phyloP scores from a whole-genome alignment of 2,113 vertebrate genomes.

The Polypterus bichir region DNA sequence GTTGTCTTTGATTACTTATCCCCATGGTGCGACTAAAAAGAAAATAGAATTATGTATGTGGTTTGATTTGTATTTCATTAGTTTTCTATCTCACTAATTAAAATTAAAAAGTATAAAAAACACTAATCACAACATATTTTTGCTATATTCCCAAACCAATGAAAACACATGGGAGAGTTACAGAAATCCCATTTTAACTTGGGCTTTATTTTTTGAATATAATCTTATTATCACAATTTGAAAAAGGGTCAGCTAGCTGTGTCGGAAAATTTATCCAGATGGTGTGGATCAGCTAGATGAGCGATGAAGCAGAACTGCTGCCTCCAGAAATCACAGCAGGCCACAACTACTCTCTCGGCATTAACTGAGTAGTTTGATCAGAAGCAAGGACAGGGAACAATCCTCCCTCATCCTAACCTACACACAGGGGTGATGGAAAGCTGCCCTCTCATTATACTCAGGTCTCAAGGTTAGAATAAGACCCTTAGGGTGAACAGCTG shows the following conservation, averaged over 20 bases:
- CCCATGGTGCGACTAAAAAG: no score
- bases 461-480: constrained; percentile 84
- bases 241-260: constrained; percentile 44
- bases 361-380: constrained; percentile 26
- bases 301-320: constrained; percentile 49
- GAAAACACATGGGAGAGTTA: constrained; percentile 16
- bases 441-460: constrained; percentile 81
- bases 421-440: constrained; percentile 64
- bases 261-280: constrained; percentile 75
- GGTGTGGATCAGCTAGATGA: constrained; percentile 60
- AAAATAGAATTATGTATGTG: no score
- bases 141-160: no score
- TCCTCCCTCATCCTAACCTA: constrained; percentile 47
- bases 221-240: constrained; percentile 44
- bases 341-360: constrained; percentile 27
- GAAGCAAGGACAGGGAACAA: constrained; percentile 53
- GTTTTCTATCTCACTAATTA: no score
- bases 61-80: no score
- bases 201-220: constrained; percentile 35
- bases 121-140: no score
- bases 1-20: no score
- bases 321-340: constrained; percentile 46
- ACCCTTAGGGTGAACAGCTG: constrained; percentile 92
- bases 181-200: constrained; percentile 51
- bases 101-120: no score